Evolutionary conservation across 53 echinoderm and acorn worm species (phyloP).

Genomic region (Antedon mediterranea): DNA sequence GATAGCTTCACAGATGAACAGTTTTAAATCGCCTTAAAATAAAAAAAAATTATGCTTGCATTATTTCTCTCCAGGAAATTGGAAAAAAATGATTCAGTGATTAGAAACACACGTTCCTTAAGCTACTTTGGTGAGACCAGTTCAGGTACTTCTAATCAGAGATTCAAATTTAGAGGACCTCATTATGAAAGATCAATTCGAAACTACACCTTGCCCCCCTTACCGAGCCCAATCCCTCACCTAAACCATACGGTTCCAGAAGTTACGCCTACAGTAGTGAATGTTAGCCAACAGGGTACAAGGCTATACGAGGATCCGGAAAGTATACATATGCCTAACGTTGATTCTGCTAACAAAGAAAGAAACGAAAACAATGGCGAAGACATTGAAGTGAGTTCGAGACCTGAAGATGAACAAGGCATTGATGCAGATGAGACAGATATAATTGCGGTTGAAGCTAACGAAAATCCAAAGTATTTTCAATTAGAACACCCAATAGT

Average conservation of each 20-base stretch:
- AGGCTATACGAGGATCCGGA: background rate
- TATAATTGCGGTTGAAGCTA: background rate
- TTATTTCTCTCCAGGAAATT: background rate
- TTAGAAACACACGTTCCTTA: background rate
- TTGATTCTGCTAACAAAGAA: background rate
- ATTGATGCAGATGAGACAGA: background rate
- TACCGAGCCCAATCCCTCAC: background rate
- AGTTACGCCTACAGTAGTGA: background rate
- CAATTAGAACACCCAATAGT: background rate
- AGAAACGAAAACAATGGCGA: background rate
- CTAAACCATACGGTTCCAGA: background rate
- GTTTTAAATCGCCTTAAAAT: too few relatives aligned
- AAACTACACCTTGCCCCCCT: background rate
- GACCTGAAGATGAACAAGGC: background rate
- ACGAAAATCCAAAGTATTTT: background rate
- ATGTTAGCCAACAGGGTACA: background rate
- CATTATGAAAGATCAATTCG: background rate
- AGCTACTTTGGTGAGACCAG: background rate
- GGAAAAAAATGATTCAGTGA: background rate
- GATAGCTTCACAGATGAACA: too few relatives aligned
- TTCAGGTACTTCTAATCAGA: background rate
- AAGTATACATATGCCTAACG: background rate
- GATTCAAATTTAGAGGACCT: background rate
- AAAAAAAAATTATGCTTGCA: too few relatives aligned
- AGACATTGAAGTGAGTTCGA: background rate